phyloP scores from a whole-genome alignment of 2,113 vertebrate species.

The Engystomops pustulosus region DNA sequence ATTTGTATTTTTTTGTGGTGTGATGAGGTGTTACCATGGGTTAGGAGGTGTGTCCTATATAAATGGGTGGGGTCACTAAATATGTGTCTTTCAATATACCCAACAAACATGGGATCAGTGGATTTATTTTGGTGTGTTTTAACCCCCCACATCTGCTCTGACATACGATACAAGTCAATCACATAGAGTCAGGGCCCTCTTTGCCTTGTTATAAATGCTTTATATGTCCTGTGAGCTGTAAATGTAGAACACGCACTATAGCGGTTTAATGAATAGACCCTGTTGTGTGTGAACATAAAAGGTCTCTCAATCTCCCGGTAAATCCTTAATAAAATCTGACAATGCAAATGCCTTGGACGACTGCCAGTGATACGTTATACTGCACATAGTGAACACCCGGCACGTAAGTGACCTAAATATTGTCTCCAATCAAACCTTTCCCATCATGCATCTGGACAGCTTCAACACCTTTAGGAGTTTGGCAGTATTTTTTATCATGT shows the following conservation, averaged over 20 bases:
- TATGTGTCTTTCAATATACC: too few species aligned
- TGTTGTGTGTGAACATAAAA: slow-evolving; percentile 19
- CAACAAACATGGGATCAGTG: too few species aligned
- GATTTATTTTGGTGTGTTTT: too few species aligned
- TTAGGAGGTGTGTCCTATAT: too few species aligned
- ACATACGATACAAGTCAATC: background rate
- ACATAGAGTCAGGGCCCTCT: background rate
- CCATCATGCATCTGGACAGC: background rate
- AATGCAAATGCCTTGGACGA: slow-evolving; percentile 26
- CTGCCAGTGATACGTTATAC: background rate
- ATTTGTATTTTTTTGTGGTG: too few species aligned
- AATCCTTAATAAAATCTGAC: slow-evolving; percentile 40
- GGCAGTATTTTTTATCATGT: background rate
- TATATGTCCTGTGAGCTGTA: background rate
- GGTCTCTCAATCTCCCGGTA: background rate
- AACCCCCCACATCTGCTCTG: too few species aligned
- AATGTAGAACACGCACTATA: background rate
- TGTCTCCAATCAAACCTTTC: background rate
- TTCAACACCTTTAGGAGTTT: background rate
- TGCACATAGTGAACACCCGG: too few species aligned
- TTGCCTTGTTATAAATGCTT: background rate
- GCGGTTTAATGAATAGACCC: slow-evolving; percentile 29
- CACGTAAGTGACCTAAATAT: slow-evolving; percentile 30
- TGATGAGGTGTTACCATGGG: too few species aligned
- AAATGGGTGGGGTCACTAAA: too few species aligned